A percentile compares a stretch with the other conserved stretches of the same genome.
Conservation (phyloP, 1,140 invertebrate species). For the Tetramorium parvispinum region DNA sequence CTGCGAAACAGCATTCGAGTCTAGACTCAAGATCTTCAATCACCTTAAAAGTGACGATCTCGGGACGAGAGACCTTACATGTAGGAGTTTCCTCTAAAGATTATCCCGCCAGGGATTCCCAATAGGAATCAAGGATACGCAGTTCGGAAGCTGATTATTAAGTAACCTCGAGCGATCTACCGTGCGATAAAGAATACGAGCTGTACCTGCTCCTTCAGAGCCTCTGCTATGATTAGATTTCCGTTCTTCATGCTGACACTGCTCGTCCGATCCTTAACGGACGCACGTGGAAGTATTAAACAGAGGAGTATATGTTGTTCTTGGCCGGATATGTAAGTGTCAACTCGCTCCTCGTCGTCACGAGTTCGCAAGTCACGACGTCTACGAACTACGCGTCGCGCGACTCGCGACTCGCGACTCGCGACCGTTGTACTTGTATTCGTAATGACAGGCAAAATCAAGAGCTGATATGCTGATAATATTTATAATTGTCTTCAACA, state of each 20-base stretch:
- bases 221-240: slow-evolving; percentile 91
- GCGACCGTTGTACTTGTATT: not conserved
- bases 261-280: not conserved
- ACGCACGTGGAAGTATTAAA: not conserved
- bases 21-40: not conserved
- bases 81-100: no score
- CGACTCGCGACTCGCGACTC: no score
- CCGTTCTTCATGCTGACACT: slow-evolving; percentile 83
- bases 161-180: not conserved
- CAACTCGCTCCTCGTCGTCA: not conserved
- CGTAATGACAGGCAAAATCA: not conserved
- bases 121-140: not conserved
- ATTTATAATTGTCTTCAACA: not conserved
- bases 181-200: not conserved
- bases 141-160: not conserved
- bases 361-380: not conserved
- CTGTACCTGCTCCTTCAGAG: slow-evolving; percentile 91
- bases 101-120: not conserved
- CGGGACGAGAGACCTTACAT: not conserved
- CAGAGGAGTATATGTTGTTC: not conserved
- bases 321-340: not conserved
- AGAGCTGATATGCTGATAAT: not conserved
- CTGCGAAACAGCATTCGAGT: not conserved
- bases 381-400: no score
- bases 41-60: not conserved